Evolutionary conservation across 2,113 vertebrate genomes (phyloP).

Genomic region (Zingel zingel): DNA sequence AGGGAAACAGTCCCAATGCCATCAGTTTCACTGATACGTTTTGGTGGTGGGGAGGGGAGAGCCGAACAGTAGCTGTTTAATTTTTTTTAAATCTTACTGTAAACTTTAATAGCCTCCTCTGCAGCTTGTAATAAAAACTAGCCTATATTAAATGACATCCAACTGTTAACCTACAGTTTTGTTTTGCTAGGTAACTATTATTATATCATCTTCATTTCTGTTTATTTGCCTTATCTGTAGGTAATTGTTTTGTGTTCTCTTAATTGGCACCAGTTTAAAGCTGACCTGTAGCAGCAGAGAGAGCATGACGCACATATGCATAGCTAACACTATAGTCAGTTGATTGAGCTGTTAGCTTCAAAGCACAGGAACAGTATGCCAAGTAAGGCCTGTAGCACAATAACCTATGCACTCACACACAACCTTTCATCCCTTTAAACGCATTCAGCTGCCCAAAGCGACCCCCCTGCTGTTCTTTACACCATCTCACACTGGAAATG

Average conservation of each 20-base stretch:
- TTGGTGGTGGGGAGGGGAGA: background rate
- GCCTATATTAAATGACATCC: background rate
- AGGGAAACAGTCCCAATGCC: background rate
- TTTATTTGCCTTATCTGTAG: background rate
- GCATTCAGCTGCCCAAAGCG: slow-evolving; percentile 33
- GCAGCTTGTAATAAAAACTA: background rate
- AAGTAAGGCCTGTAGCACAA: slow-evolving; percentile 16
- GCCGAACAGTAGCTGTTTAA: background rate
- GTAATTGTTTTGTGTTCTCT: background rate
- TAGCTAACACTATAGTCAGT: background rate
- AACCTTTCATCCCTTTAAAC: slow-evolving; percentile 27
- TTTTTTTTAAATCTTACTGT: background rate
- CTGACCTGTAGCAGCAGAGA: slow-evolving; percentile 18
- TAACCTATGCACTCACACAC: slow-evolving; percentile 1
- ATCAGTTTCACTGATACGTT: slow-evolving; percentile 13
- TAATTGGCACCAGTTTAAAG: background rate
- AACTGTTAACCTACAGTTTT: background rate
- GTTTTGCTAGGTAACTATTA: background rate
- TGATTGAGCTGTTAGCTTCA: slow-evolving; percentile 34
- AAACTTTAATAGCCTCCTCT: background rate
- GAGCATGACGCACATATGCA: slow-evolving; percentile 6
- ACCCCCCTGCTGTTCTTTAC: slow-evolving; percentile 28
- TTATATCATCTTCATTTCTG: background rate
- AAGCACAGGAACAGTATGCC: slow-evolving; percentile 23
- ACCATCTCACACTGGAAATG: slow-evolving; percentile 21